These are phyloP conservation scores for Taeniopygia guttata DNA, from an alignment of 2,797 vertebrate species.

Conservation along the genomic window DNA sequence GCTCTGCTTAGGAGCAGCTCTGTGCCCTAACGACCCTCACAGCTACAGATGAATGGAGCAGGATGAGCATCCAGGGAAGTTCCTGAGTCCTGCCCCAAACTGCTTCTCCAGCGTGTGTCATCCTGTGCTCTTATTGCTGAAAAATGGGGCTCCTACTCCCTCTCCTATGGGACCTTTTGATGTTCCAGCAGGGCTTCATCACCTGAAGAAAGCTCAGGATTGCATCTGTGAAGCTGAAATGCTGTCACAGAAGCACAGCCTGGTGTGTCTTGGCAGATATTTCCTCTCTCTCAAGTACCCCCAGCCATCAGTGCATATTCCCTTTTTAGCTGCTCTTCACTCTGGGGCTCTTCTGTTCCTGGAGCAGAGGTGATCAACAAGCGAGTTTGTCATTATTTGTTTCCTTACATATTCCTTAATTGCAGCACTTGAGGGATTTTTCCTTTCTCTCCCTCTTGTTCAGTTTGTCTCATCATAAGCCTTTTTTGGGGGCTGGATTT, in stretches of 20 bases:
- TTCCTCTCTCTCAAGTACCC: background rate
- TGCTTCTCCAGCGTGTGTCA: background rate
- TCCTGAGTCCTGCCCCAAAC: background rate
- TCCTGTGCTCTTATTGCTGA: background rate
- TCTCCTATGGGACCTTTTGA: background rate
- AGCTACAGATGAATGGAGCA: accelerated
- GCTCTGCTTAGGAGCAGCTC: background rate
- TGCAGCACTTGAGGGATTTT: background rate
- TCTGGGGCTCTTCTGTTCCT: background rate
- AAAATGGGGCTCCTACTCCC: background rate
- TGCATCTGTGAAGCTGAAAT: background rate
- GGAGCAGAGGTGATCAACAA: background rate
- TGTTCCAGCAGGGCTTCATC: background rate
- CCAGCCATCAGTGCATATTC: accelerated
- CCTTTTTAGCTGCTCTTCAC: background rate
- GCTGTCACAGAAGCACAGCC: background rate
- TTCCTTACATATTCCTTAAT: background rate
- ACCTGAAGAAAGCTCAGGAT: background rate
- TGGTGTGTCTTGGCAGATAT: background rate
- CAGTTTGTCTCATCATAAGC: background rate
- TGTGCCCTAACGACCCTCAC: accelerated
- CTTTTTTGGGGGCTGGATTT: background rate
- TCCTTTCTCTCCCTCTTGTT: background rate
- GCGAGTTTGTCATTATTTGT: background rate
- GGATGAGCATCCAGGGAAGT: background rate